Conservation (phyloP, 2,113 vertebrate species). For the Haemorhous mexicanus region DNA sequence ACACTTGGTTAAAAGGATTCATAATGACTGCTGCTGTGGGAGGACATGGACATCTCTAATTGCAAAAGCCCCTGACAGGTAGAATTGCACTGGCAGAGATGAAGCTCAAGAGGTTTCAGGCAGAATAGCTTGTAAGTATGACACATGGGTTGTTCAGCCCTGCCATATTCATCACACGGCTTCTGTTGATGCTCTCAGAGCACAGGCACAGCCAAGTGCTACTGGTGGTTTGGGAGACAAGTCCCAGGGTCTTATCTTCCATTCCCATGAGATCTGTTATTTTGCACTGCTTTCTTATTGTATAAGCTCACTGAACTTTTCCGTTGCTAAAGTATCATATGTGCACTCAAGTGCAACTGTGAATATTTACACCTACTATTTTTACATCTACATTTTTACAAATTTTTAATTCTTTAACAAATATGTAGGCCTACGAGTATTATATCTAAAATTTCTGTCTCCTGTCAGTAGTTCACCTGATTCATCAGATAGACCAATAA, state of each 20-base stretch:
- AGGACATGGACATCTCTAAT: background rate
- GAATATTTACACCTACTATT: background rate
- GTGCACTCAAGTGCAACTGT: background rate
- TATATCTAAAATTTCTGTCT: background rate
- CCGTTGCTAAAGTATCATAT: background rate
- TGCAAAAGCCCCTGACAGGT: background rate
- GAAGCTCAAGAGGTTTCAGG: background rate
- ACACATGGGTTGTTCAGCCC: background rate
- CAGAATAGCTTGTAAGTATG: background rate
- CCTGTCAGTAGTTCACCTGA: background rate
- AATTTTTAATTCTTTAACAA: background rate
- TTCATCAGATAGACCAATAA: background rate
- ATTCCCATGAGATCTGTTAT: background rate
- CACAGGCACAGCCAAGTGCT: background rate
- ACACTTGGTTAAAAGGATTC: background rate
- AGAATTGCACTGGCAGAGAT: background rate
- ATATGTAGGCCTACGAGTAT: background rate
- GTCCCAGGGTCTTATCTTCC: background rate
- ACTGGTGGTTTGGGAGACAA: background rate
- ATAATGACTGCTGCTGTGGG: background rate
- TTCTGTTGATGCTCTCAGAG: background rate
- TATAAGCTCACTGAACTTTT: background rate
- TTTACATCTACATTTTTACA: background rate
- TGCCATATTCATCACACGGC: accelerated
- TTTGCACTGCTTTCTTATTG: background rate